Conservation (phyloP, 2,888 invertebrate genomes). For the Eremobia ochroleuca region DNA sequence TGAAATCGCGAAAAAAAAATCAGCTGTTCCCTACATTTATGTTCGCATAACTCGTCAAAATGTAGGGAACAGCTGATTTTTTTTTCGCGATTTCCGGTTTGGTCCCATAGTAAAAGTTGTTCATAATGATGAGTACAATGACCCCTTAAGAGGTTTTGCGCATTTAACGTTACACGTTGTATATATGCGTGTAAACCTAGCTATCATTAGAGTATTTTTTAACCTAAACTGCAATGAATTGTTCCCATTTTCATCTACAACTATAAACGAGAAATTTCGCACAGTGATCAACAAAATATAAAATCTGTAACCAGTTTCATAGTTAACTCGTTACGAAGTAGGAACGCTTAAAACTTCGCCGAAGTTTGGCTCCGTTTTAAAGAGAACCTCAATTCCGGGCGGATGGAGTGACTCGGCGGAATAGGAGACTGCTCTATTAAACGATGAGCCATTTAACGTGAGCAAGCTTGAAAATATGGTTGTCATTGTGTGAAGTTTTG, state of each 20-base stretch:
- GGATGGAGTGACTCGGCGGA: conserved; percentile 19
- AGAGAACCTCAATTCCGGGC: conserved; percentile 20
- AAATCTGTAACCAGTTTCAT: conserved; percentile 11
- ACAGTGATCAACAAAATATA: conserved; percentile 25
- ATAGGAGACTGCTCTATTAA: conserved; percentile 38
- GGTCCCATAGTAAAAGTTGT: too few species aligned
- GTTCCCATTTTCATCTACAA: not conserved
- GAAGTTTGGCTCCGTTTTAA: conserved; percentile 33
- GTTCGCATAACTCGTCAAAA: too few species aligned
- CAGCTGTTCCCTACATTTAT: too few species aligned
- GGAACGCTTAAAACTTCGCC: conserved; percentile 39
- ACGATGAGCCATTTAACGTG: conserved; percentile 32
- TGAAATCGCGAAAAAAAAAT: too few species aligned
- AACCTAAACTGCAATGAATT: not conserved
- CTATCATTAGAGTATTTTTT: not conserved
- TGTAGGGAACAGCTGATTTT: too few species aligned
- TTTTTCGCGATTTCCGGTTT: too few species aligned
- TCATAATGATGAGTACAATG: too few species aligned
- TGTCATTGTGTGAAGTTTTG: conserved; percentile 26
- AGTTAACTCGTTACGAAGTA: conserved; percentile 39
- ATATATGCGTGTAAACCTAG: too few species aligned
- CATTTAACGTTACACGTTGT: too few species aligned
- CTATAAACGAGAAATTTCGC: not conserved
- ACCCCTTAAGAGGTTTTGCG: too few species aligned
- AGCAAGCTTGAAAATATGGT: conserved; percentile 4